Conservation (phyloP, 35 echinoderm and acorn worm genomes). For the Strongylocentrotus purpuratus region DNA sequence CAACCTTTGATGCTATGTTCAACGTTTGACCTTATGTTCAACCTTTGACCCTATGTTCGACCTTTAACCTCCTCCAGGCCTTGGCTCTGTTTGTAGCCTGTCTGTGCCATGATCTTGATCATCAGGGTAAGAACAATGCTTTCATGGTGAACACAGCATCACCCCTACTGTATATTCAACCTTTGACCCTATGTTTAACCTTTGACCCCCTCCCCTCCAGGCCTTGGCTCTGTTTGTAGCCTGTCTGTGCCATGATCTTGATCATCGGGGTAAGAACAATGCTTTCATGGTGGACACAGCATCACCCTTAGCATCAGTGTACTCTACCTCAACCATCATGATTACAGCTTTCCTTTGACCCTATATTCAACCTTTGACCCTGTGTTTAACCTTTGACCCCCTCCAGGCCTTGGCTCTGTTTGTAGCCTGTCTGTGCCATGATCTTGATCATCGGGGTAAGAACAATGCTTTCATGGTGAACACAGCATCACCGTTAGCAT, state of each 20-base stretch:
- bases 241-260: slow-evolving; percentile 92
- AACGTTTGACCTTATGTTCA: no score
- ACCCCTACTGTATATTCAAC: no score
- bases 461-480: slow-evolving; percentile 98
- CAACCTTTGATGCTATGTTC: no score
- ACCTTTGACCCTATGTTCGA: not conserved
- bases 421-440: slow-evolving; percentile 94
- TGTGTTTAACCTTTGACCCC: not conserved
- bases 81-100: slow-evolving; percentile 92
- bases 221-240: slow-evolving; percentile 88
- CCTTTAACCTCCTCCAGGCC: slow-evolving; percentile 52
- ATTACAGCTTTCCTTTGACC: no score
- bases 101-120: slow-evolving; percentile 93
- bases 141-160: slow-evolving; percentile 96
- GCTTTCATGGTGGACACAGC: slow-evolving; percentile 95
- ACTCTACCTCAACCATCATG: no score
- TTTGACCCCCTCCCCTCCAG: no score
- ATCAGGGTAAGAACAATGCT: slow-evolving; percentile 94
- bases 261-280: slow-evolving; percentile 97
- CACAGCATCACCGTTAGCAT: slow-evolving; percentile 88
- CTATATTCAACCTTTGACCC: no score
- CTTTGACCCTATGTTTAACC: no score
- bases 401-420: slow-evolving; percentile 79
- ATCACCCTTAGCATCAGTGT: no score
- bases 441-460: slow-evolving; percentile 95